Evolutionary conservation across 2,113 vertebrate genomes (phyloP).

Genomic region (Glaucomys volans): DNA sequence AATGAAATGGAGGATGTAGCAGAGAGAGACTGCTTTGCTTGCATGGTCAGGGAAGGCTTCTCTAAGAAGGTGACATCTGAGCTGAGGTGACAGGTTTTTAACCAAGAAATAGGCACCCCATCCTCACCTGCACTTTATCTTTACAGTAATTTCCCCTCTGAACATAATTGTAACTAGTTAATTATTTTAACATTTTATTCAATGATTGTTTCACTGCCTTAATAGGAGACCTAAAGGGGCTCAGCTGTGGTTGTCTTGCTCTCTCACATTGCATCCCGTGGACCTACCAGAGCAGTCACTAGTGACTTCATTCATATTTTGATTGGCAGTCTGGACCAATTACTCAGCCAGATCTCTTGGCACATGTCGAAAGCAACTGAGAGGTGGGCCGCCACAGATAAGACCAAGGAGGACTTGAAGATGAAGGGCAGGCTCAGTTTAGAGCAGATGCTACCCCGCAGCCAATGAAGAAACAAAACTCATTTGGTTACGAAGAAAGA

Average conservation of each 20-base stretch:
- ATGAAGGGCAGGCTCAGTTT: background rate
- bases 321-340: background rate
- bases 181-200: background rate
- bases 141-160: background rate
- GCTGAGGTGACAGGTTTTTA: background rate
- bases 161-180: background rate
- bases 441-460: background rate
- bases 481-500: background rate
- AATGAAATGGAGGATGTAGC: background rate
- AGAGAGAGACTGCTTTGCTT: background rate
- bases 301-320: background rate
- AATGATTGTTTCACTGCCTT: background rate
- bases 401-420: background rate
- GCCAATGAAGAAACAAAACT: background rate
- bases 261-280: accelerated
- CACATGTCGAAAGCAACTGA: background rate
- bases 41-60: background rate
- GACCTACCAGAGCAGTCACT: background rate
- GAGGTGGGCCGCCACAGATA: background rate
- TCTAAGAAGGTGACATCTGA: background rate
- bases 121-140: background rate
- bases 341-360: background rate
- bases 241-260: background rate
- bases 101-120: background rate
- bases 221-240: background rate